phyloP scores from a whole-genome alignment of 2,888 invertebrate genomes.

The Trichopria drosophilae region DNA sequence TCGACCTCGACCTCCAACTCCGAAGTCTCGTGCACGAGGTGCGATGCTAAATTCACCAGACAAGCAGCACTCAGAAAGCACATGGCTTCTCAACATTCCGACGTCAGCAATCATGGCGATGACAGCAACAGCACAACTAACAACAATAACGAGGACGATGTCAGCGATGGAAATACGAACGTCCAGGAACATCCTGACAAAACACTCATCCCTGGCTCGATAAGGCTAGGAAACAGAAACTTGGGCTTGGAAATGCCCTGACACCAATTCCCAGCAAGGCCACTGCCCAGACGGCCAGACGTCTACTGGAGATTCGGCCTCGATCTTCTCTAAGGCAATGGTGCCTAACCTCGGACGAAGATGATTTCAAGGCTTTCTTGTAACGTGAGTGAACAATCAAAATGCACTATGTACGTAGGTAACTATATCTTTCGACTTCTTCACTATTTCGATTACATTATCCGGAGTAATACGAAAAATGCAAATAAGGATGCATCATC shows the following conservation, averaged over 20 bases:
- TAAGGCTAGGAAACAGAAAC: constrained; percentile 14
- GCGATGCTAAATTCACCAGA: constrained; percentile 53
- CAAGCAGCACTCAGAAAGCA: constrained; percentile 53
- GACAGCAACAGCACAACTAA: constrained; percentile 33
- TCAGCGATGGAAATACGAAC: constrained; percentile 10
- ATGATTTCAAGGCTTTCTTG: neutral
- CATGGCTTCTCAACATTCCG: constrained; percentile 48
- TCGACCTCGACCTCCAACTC: constrained; percentile 17
- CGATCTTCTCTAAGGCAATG: constrained; percentile 46
- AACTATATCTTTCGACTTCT: too few species aligned
- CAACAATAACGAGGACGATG: constrained; percentile 27
- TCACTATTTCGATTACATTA: too few species aligned
- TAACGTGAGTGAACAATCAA: constrained; percentile 43
- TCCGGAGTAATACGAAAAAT: too few species aligned
- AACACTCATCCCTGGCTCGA: too few species aligned
- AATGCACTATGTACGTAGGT: too few species aligned
- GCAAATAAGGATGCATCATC: too few species aligned
- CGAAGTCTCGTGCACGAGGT: constrained; percentile 50
- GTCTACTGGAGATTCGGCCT: constrained; percentile 57
- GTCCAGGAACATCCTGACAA: constrained; percentile 27
- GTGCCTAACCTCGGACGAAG: constrained; percentile 16
- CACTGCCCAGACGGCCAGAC: constrained; percentile 51
- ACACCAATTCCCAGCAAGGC: constrained; percentile 55
- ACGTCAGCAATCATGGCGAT: constrained; percentile 34
- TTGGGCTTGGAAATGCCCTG: constrained; percentile 48